Evolutionary conservation across 2,797 vertebrate genomes (phyloP), one percentile per base, ranked within the genome.

Genomic region (Otus scops): DNA sequence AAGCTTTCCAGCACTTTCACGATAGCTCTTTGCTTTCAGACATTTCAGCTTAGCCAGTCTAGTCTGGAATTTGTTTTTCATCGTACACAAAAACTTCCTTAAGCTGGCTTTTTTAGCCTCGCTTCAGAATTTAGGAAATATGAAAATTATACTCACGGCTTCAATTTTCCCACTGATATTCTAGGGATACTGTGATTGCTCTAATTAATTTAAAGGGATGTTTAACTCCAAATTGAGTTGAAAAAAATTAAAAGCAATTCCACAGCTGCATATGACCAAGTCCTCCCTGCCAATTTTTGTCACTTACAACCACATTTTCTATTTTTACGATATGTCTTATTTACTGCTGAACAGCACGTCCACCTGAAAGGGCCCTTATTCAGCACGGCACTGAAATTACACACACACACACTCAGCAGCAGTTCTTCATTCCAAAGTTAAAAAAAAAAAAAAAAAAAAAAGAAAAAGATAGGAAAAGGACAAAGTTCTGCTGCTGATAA

Each of bases 171-270:
- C 63, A 69, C 30, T 76, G 83, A 88, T 79, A 84, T 45, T 91
- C 77, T n/a, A 61, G 39, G 54, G 45, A 82, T 47, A 82, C 51
- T 85, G 21, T 63, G 48, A 93, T 56, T 84, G 59, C 36, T 91
- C 36, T 96, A 79, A 96, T 97, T 91, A 75, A 92, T 92, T 93
- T 95, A 92, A 90, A 94, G 41, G 60, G 50, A 85, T 54, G 41
- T 79, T 92, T 76, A 87, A 79, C 50, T 92, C 81, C 67, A 80
- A 94, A 85, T 23, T 27, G 51, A 73, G 23, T 32, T 48, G 27
- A 87, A 90, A 94, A 87, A 92, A 92, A 88, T 3, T 47, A 85
- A 91, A 93, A 95, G 80, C 74, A 16, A 39, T 76, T 93, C 86
- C 70, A 93, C 91, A 96, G 56, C 73, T 85, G 34, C 43, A 82